These are phyloP conservation scores for Podargus strigoides DNA, from an alignment of 2,797 vertebrate species.

Conservation along the genomic window DNA sequence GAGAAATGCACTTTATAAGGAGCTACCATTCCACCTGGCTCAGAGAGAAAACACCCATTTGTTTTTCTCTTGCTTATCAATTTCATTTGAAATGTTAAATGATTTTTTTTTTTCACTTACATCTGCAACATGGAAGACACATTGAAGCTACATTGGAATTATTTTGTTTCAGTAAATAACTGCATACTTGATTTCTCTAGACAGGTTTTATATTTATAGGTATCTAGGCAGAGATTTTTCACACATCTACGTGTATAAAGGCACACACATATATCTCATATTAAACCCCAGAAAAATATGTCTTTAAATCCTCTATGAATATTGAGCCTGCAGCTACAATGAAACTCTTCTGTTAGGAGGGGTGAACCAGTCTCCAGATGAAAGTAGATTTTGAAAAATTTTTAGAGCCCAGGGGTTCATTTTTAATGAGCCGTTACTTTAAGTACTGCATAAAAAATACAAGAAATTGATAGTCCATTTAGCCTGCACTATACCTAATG, in stretches of 20 bases:
- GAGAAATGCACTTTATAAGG: neutral
- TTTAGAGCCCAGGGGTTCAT: constrained; percentile 92
- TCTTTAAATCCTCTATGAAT: constrained; percentile 80
- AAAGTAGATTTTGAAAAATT: constrained; percentile 97
- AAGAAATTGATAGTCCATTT: constrained; percentile 99
- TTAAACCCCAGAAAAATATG: constrained; percentile 48
- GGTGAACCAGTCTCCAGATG: constrained; percentile 90
- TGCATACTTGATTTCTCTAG: neutral
- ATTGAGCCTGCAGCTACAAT: constrained; percentile 88
- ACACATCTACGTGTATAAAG: neutral
- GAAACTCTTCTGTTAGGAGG: constrained; percentile 85
- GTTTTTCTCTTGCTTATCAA: neutral
- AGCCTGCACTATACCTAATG: constrained; percentile 92
- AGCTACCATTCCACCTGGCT: neutral
- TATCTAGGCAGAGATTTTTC: neutral
- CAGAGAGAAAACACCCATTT: neutral
- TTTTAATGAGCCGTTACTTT: constrained; percentile 99
- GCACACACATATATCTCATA: neutral
- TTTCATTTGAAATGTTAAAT: neutral
- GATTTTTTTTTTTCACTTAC: neutral
- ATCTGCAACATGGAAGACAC: constrained; percentile 20
- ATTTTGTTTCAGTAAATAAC: constrained; percentile 7
- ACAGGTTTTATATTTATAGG: neutral
- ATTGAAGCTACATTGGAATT: neutral
- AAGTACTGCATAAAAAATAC: constrained; percentile 99